Evolutionary conservation across 2,888 invertebrate species (phyloP).

Genomic region (Eupithecia abbreviata): DNA sequence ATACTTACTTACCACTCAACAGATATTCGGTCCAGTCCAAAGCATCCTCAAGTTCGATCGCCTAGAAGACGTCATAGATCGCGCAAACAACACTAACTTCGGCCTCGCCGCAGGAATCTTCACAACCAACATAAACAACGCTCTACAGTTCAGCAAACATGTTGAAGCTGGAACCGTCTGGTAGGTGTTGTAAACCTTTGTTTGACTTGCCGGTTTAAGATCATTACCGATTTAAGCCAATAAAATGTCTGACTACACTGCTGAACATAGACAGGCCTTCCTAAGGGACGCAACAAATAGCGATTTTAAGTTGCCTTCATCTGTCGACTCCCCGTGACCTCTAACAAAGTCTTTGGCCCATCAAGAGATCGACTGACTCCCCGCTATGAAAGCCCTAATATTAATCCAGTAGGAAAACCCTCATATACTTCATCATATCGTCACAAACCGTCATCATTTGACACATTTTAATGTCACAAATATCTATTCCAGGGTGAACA

Average conservation of each 20-base stretch:
- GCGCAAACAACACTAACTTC: slow-evolving; percentile 91
- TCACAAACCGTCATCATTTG: not conserved
- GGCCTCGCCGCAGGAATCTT: slow-evolving; percentile 93
- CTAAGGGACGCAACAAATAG: not conserved
- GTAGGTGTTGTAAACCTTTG: slow-evolving; percentile 58
- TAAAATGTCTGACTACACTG: not conserved
- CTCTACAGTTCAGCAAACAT: slow-evolving; percentile 88
- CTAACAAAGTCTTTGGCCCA: not conserved
- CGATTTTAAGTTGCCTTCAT: not conserved
- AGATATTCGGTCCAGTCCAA: slow-evolving; percentile 97
- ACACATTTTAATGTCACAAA: not conserved
- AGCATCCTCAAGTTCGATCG: slow-evolving; percentile 92
- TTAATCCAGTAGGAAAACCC: not conserved
- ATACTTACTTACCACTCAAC: not conserved
- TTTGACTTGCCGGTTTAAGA: not conserved
- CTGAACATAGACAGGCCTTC: not conserved
- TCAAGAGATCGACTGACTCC: not conserved
- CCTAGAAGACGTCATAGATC: slow-evolving; percentile 90
- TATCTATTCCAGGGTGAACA: slow-evolving; percentile 68
- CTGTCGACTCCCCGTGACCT: not conserved
- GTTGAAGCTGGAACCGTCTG: slow-evolving; percentile 92
- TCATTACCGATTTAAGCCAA: not conserved
- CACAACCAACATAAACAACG: slow-evolving; percentile 90
- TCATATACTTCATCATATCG: not conserved
- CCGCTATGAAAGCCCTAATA: not conserved